Base-by-base conservation (phyloP, 1,140 invertebrate species). In the Phymorhynchus buccinoides region DNA sequence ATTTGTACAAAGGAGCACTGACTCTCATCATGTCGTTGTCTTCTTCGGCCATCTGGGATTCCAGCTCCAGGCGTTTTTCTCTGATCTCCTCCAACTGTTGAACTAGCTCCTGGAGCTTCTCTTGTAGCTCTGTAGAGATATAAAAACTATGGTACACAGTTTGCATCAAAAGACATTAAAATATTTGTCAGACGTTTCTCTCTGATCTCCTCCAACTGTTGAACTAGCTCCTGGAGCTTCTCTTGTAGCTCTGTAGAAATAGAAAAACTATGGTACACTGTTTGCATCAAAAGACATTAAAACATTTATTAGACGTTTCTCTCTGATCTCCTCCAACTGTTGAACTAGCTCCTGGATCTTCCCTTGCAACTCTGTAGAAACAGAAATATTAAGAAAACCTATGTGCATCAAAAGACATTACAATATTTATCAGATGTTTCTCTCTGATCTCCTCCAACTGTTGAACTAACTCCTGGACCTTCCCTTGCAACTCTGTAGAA, bases 201-300 rank as follows among this genome's bases (percentile, higher is more conserved):
- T n/a, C 89, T 78, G 73, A 90, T 89, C 73, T 90, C 90, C 68
- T 87, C 90, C 22, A 90, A 71, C 66, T 90, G 90, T 80, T 89
- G 85, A n/a, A 86, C 88, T 32, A 90, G 66, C 44, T 90, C 90
- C 9, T 85, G 85, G 16, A 90, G 77, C 71, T 89, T 89, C 18
- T 87, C 87, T 44, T 88, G 87, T 12, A 90, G 81, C 35, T 88
- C 89, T 52, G 83, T 89, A 89, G n/a, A n/a, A n/a, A n/a, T n/a
- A n/a, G n/a, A n/a, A n/a, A n/a, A n/a, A n/a, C n/a, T n/a, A n/a
- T n/a, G n/a, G n/a, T n/a, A n/a, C n/a, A n/a, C n/a, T n/a, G n/a
- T n/a, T n/a, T n/a, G n/a, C n/a, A n/a, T n/a, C n/a, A n/a, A n/a
- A n/a, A n/a, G n/a, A n/a, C n/a, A n/a, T n/a, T n/a, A n/a, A n/a